Conservation (phyloP, 2,797 vertebrate genomes). For the Fratercula arctica region DNA sequence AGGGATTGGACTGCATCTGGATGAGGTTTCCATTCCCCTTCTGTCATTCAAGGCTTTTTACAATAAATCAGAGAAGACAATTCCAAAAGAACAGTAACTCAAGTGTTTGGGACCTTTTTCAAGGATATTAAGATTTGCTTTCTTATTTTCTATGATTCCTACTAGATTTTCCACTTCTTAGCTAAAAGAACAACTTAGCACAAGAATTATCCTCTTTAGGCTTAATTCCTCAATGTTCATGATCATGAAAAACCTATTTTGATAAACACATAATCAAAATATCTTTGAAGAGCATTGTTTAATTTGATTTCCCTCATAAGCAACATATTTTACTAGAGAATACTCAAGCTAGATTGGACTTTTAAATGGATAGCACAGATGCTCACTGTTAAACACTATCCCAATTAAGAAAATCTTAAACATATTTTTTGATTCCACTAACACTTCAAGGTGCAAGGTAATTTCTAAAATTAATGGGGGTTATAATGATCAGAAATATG, state of each 20-base stretch:
- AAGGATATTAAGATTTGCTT: background rate
- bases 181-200: rapidly evolving
- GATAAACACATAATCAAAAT: background rate
- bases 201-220: background rate
- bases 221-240: background rate
- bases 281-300: background rate
- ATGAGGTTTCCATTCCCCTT: background rate
- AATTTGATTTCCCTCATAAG: background rate
- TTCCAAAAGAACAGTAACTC: background rate
- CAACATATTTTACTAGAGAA: background rate
- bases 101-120: background rate
- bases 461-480: background rate
- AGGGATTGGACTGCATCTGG: background rate
- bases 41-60: background rate
- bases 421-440: background rate
- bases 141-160: background rate
- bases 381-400: background rate
- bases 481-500: background rate
- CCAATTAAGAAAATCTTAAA: background rate
- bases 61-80: background rate
- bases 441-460: background rate
- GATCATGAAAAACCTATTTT: background rate
- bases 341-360: background rate
- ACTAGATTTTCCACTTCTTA: background rate
- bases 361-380: background rate